A percentile compares a stretch with the other conserved stretches of the same genome.
These are phyloP conservation scores for Galleria mellonella DNA, from an alignment of 1,140 invertebrate genomes.

Conservation along the genomic window DNA sequence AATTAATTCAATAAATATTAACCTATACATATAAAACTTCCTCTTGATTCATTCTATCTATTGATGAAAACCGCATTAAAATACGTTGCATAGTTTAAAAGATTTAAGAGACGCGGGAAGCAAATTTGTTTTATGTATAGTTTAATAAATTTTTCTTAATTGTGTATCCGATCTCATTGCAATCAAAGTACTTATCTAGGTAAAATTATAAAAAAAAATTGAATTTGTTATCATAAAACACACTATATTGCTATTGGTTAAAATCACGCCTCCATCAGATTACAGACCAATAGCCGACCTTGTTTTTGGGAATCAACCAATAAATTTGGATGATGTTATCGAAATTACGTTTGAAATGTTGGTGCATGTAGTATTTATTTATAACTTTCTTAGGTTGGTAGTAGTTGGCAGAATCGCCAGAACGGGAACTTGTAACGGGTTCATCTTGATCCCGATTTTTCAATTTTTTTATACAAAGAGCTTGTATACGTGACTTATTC, in stretches of 20 bases:
- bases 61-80: no score
- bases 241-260: not conserved
- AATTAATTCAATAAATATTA: no score
- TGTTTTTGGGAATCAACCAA: not conserved
- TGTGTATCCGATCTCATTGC: no score
- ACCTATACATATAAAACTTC: no score
- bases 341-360: conserved; percentile 9
- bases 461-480: conserved; percentile 32
- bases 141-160: no score
- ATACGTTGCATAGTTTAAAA: no score
- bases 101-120: no score
- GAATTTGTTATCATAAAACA: no score
- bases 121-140: no score
- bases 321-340: not conserved
- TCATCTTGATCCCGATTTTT: conserved; percentile 34
- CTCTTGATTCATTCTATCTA: no score
- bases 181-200: no score
- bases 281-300: not conserved
- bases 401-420: conserved; percentile 40
- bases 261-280: not conserved
- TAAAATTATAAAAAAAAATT: no score
- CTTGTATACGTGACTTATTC: conserved; percentile 45
- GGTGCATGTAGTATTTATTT: conserved; percentile 50
- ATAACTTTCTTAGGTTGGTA: conserved; percentile 44
- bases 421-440: conserved; percentile 44